A percentile compares a stretch with the other conserved stretches of the same genome.
These are phyloP conservation scores for Thinocorus orbignyianus DNA, from an alignment of 2,113 vertebrate genomes.

Conservation along the genomic window DNA sequence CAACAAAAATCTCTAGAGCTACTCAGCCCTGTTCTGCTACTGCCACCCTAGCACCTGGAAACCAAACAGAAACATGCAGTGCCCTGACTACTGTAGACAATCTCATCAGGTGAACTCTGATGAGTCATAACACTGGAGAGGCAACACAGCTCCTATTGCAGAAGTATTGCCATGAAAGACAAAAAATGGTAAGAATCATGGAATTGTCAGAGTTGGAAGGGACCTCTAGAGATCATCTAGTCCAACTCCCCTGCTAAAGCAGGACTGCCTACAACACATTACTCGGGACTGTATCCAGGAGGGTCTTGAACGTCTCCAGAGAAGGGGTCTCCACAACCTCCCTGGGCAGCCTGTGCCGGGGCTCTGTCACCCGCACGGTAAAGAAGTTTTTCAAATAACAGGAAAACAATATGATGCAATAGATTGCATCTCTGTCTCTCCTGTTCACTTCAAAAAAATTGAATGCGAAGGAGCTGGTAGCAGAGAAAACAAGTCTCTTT, in stretches of 20 bases:
- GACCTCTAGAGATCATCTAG: no score
- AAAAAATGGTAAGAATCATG: no score
- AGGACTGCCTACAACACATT: no score
- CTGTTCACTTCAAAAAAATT: not conserved
- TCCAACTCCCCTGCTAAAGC: no score
- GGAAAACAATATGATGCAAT: not conserved
- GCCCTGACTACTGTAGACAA: not conserved
- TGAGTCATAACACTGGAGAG: not conserved
- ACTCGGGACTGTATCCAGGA: no score
- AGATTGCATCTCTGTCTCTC: not conserved
- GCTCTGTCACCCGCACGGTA: no score
- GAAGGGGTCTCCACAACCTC: no score
- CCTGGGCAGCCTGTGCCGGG: no score
- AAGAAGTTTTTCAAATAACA: not conserved
- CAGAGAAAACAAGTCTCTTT: not conserved
- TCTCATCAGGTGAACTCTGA: not conserved
- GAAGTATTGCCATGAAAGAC: not conserved
- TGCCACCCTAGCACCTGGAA: not conserved
- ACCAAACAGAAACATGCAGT: not conserved
- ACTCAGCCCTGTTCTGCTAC: not conserved
- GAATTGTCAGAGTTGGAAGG: no score
- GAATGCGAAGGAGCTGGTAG: not conserved
- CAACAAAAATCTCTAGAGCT: not conserved
- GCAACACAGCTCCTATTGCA: not conserved
- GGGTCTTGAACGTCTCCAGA: no score